These are phyloP conservation scores for Eupeodes corollae DNA, from an alignment of 1,140 invertebrate genomes.

Conservation along the genomic window DNA sequence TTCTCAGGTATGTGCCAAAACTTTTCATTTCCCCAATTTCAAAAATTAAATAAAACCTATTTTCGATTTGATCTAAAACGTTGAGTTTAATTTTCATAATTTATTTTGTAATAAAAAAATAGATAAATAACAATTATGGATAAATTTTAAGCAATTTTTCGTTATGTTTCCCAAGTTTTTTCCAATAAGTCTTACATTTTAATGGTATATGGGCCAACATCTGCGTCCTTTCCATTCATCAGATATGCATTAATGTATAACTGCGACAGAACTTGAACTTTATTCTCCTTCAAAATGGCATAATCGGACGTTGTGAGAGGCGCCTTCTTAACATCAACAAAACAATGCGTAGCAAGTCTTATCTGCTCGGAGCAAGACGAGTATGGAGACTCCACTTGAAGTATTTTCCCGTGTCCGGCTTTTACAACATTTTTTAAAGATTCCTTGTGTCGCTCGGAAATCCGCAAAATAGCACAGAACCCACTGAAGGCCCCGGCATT, in stretches of 20 bases:
- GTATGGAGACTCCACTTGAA: slow-evolving; percentile 38
- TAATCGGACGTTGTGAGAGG: slow-evolving; percentile 15
- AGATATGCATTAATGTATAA: slow-evolving; percentile 29
- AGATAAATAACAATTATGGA: too few relatives aligned
- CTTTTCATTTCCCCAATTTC: too few relatives aligned
- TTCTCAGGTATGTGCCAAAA: too few relatives aligned
- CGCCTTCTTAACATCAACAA: slow-evolving; percentile 24
- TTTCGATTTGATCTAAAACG: too few relatives aligned
- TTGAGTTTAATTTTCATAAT: too few relatives aligned
- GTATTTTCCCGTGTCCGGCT: slow-evolving; percentile 57
- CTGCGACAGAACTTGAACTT: slow-evolving; percentile 22
- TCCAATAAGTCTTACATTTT: slow-evolving; percentile 3
- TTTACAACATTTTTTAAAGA: slow-evolving; percentile 56
- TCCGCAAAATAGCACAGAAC: slow-evolving; percentile 58
- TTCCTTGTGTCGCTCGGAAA: slow-evolving; percentile 46
- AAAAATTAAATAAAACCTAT: too few relatives aligned
- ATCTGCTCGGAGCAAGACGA: slow-evolving; percentile 4
- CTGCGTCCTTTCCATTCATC: slow-evolving; percentile 23
- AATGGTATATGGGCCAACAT: slow-evolving; percentile 8
- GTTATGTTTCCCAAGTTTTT: not conserved
- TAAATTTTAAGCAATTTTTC: too few relatives aligned
- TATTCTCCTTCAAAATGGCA: slow-evolving; percentile 10
- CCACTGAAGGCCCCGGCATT: slow-evolving; percentile 46
- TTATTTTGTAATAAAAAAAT: too few relatives aligned
- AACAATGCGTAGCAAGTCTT: slow-evolving; percentile 24